Conservation (phyloP, 2,797 vertebrate species). For the Erpetoichthys calabaricus region DNA sequence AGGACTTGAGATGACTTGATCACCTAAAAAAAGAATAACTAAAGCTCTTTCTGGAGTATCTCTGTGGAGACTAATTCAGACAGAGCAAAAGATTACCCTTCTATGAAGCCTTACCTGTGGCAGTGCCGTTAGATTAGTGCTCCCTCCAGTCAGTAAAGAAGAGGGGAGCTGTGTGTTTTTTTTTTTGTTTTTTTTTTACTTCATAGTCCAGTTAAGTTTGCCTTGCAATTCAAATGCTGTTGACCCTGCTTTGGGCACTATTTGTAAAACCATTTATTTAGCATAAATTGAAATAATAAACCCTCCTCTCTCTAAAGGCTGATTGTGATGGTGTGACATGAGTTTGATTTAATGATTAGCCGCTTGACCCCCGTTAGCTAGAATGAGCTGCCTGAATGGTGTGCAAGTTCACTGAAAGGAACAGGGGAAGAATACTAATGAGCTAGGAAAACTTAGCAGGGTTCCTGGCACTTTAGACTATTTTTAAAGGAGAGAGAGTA, state of each 20-base stretch:
- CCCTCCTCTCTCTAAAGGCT: constrained; percentile 48
- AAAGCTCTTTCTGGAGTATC: constrained; percentile 36
- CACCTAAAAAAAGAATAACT: neutral
- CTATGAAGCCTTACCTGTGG: constrained; percentile 50
- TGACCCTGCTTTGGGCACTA: constrained; percentile 68
- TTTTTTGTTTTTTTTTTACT: constrained; percentile 49
- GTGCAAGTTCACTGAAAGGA: constrained; percentile 60
- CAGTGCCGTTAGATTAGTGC: constrained; percentile 37
- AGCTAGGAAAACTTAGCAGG: constrained; percentile 71
- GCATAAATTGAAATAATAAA: constrained; percentile 78
- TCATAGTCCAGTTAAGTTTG: constrained; percentile 58
- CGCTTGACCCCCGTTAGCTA: constrained; percentile 72
- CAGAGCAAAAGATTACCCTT: constrained; percentile 49
- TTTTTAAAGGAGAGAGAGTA: constrained; percentile 56
- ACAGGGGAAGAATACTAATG: constrained; percentile 56
- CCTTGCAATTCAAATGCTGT: constrained; percentile 66
- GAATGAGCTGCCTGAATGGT: constrained; percentile 56
- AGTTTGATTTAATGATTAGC: constrained; percentile 92
- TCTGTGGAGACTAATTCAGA: constrained; percentile 60
- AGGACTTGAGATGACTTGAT: constrained; percentile 7
- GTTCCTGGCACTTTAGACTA: constrained; percentile 62
- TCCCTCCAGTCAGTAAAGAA: constrained; percentile 55
- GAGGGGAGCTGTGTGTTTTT: constrained; percentile 10
- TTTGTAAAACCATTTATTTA: constrained; percentile 81
- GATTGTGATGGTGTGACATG: constrained; percentile 68